Base-by-base conservation (phyloP, 1,140 invertebrate species). In the Bacillus rossius region DNA sequence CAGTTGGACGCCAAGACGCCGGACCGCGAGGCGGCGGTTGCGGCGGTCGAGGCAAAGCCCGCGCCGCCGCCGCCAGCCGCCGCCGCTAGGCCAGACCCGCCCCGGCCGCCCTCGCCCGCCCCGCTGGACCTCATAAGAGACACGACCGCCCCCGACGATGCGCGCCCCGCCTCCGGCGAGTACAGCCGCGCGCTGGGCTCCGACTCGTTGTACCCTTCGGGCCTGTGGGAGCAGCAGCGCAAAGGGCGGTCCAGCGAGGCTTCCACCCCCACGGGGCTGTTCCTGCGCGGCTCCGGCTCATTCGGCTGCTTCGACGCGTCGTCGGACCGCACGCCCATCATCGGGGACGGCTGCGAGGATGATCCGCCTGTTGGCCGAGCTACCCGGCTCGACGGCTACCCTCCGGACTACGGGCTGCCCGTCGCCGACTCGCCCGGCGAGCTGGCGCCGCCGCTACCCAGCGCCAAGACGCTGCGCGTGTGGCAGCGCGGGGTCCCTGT, bases 401-500 rank as follows among this genome's bases (percentile, higher is more conserved):
- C 87, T 1, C 75, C 85, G 8, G 89, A 92, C 71, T 92, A 91
- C 64, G 86, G 87, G 7, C 75, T 90, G 64, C 88, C 88, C 0
- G 81, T 89, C 62, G 77, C 59, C 34, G 43, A 62, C 68, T 53
- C 69, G 56, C 54, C 65, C 60, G 29, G 70, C 65, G 51, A 69
- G 64, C 75, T 73, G n/a, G n/a, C n/a, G n/a, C n/a, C n/a, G n/a
- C n/a, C n/a, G n/a, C n/a, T n/a, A n/a, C 77, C 77, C 2, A 74
- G 71, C 65, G 86, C 88, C 42, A 89, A 89, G 70, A 89, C 89
- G 57, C 79, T 91, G 65, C 80, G 89, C 26, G 87, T 92, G 54
- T 92, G 89, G 89, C 88, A 91, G 67, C 85, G 88, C 49, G 88
- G 88, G 55, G 86, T 89, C 41, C 88, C 88, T 41, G 88, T 91